Conservation (phyloP, 2,888 invertebrate genomes). For the Drosophila paranaensis region DNA sequence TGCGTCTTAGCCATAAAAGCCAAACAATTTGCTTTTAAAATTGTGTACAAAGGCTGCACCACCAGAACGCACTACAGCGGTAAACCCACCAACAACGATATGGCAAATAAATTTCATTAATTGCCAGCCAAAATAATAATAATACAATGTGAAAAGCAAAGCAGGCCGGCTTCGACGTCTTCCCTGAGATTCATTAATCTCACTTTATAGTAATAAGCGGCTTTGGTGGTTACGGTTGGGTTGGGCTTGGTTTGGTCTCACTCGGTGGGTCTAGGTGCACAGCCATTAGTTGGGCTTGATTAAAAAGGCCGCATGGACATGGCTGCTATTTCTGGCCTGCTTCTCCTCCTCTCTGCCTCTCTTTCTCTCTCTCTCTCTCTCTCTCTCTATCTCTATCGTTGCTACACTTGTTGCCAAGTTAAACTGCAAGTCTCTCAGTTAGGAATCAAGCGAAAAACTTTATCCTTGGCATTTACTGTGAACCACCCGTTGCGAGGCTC, state of each 20-base stretch:
- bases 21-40: slow-evolving; percentile 76
- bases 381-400: neutral
- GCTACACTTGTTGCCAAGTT: slow-evolving; percentile 76
- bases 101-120: slow-evolving; percentile 79
- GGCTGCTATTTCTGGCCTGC: slow-evolving; percentile 12
- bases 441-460: slow-evolving; percentile 56
- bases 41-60: slow-evolving; percentile 45
- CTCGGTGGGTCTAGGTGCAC: slow-evolving; percentile 19
- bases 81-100: slow-evolving; percentile 52
- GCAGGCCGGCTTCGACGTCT: slow-evolving; percentile 14
- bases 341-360: neutral
- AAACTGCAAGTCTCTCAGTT: slow-evolving; percentile 63
- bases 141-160: slow-evolving; percentile 18
- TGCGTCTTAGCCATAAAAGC: slow-evolving; percentile 35
- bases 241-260: slow-evolving; percentile 2
- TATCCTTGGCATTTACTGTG: slow-evolving; percentile 60
- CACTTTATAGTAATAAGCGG: slow-evolving; percentile 83
- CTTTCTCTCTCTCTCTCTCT: neutral
- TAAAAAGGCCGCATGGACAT: slow-evolving; percentile 65
- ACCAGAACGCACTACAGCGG: slow-evolving; percentile 26
- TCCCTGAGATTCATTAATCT: slow-evolving; percentile 76
- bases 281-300: slow-evolving; percentile 76
- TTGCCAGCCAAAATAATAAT: slow-evolving; percentile 67
- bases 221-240: slow-evolving; percentile 70
- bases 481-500: slow-evolving; percentile 29